phyloP scores from a whole-genome alignment of 92 coral and sea anemone genomes.

The Epizoanthus ramosus region DNA sequence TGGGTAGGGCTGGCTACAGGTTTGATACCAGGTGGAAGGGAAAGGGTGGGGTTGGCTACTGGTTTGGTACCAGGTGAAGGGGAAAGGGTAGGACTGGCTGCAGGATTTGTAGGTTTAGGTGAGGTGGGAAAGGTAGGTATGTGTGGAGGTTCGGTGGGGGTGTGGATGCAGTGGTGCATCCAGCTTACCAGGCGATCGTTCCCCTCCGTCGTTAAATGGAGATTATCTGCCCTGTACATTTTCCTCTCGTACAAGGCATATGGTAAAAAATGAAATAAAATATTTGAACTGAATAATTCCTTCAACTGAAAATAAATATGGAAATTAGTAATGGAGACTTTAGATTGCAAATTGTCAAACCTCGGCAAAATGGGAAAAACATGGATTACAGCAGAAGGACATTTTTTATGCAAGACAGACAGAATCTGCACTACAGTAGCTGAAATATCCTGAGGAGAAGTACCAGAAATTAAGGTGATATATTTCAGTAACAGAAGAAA shows the following conservation, averaged over 20 bases:
- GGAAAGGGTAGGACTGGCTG: background rate
- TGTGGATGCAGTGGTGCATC: slow-evolving; percentile 2
- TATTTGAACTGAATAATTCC: background rate
- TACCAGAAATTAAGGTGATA: background rate
- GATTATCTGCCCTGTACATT: too few species aligned
- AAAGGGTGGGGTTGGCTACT: background rate
- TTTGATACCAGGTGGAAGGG: background rate
- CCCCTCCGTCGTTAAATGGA: too few species aligned
- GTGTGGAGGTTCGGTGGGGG: background rate
- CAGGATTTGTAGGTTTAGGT: background rate
- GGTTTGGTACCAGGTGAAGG: background rate
- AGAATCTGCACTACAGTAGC: background rate
- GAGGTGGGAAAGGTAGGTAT: background rate
- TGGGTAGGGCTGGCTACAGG: background rate
- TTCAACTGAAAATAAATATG: slow-evolving; percentile 6
- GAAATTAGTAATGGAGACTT: background rate
- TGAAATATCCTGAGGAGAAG: background rate
- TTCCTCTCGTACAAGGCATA: too few species aligned
- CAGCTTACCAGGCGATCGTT: background rate
- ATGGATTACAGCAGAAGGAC: background rate
- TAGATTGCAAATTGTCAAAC: background rate
- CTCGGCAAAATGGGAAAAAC: slow-evolving; percentile 3
- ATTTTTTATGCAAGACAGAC: background rate
- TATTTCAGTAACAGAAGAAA: background rate
- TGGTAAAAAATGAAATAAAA: background rate